Evolutionary conservation across 2,797 vertebrate genomes (phyloP).

Genomic region (Premnoplex brunnescens): DNA sequence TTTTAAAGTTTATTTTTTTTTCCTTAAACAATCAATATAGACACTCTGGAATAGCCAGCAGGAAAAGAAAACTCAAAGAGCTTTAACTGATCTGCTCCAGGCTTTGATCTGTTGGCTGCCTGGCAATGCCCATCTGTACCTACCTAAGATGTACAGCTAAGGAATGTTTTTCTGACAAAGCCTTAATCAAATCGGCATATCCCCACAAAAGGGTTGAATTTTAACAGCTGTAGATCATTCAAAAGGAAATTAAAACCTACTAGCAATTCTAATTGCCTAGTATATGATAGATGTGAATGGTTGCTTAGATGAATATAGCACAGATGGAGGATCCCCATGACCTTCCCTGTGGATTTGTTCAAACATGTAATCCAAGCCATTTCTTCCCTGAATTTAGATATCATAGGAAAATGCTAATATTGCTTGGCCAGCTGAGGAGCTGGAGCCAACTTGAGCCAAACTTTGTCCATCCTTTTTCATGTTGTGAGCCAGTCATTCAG

Average conservation of each 20-base stretch:
- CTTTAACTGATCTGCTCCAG: neutral
- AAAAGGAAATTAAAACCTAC: slow-evolving; percentile 1
- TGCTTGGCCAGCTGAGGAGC: neutral
- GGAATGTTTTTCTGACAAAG: neutral
- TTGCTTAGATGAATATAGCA: neutral
- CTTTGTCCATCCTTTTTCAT: neutral
- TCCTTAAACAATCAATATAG: neutral
- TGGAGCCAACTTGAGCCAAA: neutral
- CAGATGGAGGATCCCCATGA: neutral
- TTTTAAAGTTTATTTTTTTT: neutral
- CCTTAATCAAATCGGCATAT: neutral
- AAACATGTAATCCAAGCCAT: neutral
- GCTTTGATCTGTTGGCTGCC: neutral
- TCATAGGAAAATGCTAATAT: neutral
- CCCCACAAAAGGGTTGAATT: neutral
- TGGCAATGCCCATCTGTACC: neutral
- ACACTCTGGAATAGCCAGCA: neutral
- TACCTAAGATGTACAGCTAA: neutral
- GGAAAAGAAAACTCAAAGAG: neutral
- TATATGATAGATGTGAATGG: neutral
- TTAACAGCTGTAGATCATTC: slow-evolving; percentile 21
- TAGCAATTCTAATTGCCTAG: neutral
- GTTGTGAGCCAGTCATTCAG: neutral
- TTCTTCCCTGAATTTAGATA: neutral
- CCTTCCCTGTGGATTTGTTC: neutral